These are phyloP conservation scores for Xenopus petersii DNA, from an alignment of 2,797 vertebrate species.

Conservation along the genomic window DNA sequence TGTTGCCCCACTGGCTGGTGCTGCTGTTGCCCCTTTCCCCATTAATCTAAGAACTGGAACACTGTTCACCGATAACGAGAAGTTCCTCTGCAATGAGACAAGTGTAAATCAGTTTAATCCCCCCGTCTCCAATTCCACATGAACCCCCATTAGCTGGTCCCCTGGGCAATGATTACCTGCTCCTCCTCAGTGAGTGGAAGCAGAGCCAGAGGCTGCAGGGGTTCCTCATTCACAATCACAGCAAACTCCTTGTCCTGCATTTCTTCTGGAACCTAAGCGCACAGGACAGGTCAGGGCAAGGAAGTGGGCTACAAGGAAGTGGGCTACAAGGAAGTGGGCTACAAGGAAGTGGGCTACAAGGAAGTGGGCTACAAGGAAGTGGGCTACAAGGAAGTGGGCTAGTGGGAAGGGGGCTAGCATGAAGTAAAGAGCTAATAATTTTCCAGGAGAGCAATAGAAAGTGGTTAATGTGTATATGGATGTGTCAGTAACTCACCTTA, in stretches of 20 bases:
- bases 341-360: too few species aligned
- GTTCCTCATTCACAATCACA: conserved; percentile 87
- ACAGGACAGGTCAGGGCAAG: too few species aligned
- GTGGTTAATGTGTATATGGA: background rate
- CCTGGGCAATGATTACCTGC: conserved; percentile 68
- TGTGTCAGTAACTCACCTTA: conserved; percentile 68
- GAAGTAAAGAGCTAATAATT: background rate
- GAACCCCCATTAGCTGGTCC: too few species aligned
- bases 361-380: too few species aligned
- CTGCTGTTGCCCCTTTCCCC: conserved; percentile 78
- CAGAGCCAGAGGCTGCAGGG: conserved; percentile 84
- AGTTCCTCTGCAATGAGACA: conserved; percentile 78
- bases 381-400: too few species aligned
- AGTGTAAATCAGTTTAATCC: background rate
- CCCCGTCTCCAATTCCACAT: too few species aligned
- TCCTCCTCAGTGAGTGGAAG: conserved; percentile 90
- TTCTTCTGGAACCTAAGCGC: conserved; percentile 81
- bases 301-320: too few species aligned
- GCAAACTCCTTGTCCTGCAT: conserved; percentile 92
- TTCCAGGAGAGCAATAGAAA: background rate
- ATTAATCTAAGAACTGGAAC: conserved; percentile 90
- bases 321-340: too few species aligned
- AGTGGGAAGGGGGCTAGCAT: too few species aligned
- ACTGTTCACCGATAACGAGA: conserved; percentile 94
- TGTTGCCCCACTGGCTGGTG: conserved; percentile 70